Evolutionary conservation across 2,888 invertebrate species (phyloP), one percentile per base, ranked within the genome.

Genomic region (Cheilosia impressa): DNA sequence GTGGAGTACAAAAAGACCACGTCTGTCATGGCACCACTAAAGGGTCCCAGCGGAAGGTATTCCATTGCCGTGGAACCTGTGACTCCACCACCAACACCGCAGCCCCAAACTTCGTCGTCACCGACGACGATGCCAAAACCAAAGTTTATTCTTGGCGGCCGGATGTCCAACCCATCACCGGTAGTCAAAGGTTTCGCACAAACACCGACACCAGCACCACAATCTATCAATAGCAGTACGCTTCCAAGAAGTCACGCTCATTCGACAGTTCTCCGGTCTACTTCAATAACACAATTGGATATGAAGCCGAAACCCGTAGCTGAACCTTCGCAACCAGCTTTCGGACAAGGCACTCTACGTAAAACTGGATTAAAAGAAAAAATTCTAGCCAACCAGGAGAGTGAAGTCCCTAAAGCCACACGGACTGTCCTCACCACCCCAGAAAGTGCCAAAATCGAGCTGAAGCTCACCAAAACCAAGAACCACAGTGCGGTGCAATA

Each of bases 301-400:
- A 47, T 65, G 53, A 83, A 63, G 31, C 73, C 45, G 82, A 82
- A 50, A 66, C 55, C 62, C 41, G 10, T 9, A 15, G 22, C 6
- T 19, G 72, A 72, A 2, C 27, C 24, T 2, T 10, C 76, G 17
- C 63, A 69, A 90, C 87, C 89, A 87, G 88, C 89, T 3, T 93
- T 93, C 88, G 93, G 93, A 0, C 93, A 93, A 87, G 91, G 90
- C 10, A 93, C 92, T 2, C 88, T 94, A 73, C 90, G 93, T n/a
- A 91, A 93, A 82, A 93, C 93, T 0, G 93, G 93, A 6, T 89
- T 91, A 27, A 92, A 92, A 78, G 92, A 92, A 69, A 92, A 91
- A 87, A 92, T 92, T 69, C 77, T 92, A 63, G 91, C 90, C 65
- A 87, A 85, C 45, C 89, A 90, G 78, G 90, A 89, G 47, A 79